A percentile compares a stretch with the other conserved stretches of the same genome.
Evolutionary conservation across 2,888 invertebrate genomes (phyloP).

Genomic region (Leptinotarsa peninsularis): DNA sequence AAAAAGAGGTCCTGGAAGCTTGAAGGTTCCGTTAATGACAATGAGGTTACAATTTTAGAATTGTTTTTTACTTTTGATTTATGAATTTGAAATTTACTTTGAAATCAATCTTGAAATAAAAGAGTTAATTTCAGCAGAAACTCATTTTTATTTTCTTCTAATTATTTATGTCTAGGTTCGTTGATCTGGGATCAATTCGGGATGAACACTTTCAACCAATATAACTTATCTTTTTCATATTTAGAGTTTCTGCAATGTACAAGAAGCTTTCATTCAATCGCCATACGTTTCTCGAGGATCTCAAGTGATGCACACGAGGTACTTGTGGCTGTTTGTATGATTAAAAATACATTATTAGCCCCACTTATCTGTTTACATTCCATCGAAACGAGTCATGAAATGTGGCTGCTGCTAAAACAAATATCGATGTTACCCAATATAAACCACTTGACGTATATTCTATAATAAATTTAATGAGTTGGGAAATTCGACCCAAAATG

Average conservation of each 20-base stretch:
- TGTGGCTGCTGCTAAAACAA: slow-evolving; percentile 11
- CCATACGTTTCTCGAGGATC: slow-evolving; percentile 8
- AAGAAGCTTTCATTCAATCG: neutral
- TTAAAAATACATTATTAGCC: slow-evolving; percentile 14
- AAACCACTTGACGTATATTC: slow-evolving; percentile 4
- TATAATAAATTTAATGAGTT: slow-evolving; percentile 10
- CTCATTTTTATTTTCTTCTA: too few species aligned
- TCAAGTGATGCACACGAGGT: neutral
- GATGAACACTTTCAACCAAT: neutral
- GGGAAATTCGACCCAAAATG: slow-evolving; percentile 3
- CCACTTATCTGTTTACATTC: slow-evolving; percentile 5
- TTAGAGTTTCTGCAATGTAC: neutral
- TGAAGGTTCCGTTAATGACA: too few species aligned
- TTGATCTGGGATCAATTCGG: too few species aligned
- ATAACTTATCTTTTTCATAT: neutral
- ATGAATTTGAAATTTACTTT: neutral
- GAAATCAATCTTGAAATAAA: neutral
- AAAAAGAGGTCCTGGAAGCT: too few species aligned
- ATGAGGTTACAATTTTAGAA: too few species aligned
- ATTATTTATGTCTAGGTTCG: too few species aligned
- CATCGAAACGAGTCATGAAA: neutral
- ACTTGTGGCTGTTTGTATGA: neutral
- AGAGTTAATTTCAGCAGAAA: neutral
- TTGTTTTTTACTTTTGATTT: too few species aligned
- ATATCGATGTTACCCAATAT: slow-evolving; percentile 3